These are phyloP conservation scores for Camelus dromedarius DNA, from an alignment of 2,113 vertebrate genomes.

Conservation along the genomic window DNA sequence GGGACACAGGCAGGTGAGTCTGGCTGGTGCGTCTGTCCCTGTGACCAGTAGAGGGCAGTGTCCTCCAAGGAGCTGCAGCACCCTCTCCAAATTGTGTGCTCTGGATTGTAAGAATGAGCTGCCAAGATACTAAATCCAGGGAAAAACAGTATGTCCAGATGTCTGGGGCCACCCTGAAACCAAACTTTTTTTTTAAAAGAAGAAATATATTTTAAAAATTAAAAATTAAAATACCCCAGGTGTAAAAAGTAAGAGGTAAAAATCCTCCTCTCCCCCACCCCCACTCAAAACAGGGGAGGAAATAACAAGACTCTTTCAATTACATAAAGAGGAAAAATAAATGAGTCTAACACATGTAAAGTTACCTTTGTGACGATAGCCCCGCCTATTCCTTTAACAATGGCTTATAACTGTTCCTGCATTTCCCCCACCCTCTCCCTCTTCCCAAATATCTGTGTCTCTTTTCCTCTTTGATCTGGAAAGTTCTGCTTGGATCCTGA, in stretches of 20 bases:
- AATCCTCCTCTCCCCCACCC: neutral
- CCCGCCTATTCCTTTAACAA: neutral
- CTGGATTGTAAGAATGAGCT: accelerated
- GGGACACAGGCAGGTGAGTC: accelerated
- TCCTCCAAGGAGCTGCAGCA: neutral
- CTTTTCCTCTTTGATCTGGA: neutral
- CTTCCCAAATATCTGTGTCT: neutral
- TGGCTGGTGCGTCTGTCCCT: neutral
- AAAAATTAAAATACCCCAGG: neutral
- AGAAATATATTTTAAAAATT: neutral
- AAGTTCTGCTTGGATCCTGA: neutral
- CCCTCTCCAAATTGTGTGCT: accelerated
- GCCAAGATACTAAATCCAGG: neutral
- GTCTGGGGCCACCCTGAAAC: neutral
- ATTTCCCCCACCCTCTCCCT: neutral
- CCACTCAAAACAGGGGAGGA: neutral
- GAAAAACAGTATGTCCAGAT: neutral
- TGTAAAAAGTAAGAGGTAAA: neutral
- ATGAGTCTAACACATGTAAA: neutral
- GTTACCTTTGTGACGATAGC: neutral
- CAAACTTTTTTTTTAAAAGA: neutral
- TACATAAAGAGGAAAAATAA: neutral
- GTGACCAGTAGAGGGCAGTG: slow-evolving; percentile 64
- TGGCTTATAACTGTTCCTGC: neutral
- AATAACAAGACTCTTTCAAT: neutral